Percentiles rank a stretch among this genome's conserved stretches.
phyloP scores from a whole-genome alignment of 2,113 vertebrate genomes.

The Triplophysa rosa region DNA sequence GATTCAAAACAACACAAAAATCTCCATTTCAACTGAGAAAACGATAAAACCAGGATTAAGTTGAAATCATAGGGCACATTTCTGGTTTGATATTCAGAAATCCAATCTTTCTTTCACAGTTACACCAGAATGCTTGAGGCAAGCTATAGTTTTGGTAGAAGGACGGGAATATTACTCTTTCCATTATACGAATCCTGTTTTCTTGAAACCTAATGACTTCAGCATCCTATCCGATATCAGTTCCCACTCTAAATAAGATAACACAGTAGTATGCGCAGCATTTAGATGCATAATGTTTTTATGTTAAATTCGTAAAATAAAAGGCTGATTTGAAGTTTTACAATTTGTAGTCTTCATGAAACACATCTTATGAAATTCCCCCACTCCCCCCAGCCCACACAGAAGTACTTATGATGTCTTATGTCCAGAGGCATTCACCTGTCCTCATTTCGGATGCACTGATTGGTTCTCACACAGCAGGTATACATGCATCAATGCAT shows the following conservation, averaged over 20 bases:
- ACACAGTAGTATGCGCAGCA: not conserved
- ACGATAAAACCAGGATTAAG: not conserved
- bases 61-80: not conserved
- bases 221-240: slow-evolving; percentile 12
- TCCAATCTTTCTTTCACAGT: not conserved
- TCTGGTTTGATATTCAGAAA: not conserved
- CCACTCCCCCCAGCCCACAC: not conserved
- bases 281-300: not conserved
- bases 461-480: slow-evolving; percentile 69
- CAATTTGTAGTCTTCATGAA: not conserved
- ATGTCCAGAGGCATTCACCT: slow-evolving; percentile 66
- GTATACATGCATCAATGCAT: slow-evolving; percentile 54
- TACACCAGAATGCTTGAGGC: slow-evolving; percentile 28
- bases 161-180: slow-evolving; percentile 12
- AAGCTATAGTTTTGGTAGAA: not conserved
- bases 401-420: slow-evolving; percentile 57
- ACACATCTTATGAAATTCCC: not conserved
- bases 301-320: not conserved
- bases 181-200: slow-evolving; percentile 12
- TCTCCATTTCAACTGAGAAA: too few relatives aligned
- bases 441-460: slow-evolving; percentile 65
- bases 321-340: not conserved
- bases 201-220: slow-evolving; percentile 31
- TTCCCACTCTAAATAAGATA: slow-evolving; percentile 5
- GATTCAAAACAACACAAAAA: too few relatives aligned